Base-by-base conservation (phyloP, 2,888 invertebrate genomes). In the Nephrocerus scutellatus region DNA sequence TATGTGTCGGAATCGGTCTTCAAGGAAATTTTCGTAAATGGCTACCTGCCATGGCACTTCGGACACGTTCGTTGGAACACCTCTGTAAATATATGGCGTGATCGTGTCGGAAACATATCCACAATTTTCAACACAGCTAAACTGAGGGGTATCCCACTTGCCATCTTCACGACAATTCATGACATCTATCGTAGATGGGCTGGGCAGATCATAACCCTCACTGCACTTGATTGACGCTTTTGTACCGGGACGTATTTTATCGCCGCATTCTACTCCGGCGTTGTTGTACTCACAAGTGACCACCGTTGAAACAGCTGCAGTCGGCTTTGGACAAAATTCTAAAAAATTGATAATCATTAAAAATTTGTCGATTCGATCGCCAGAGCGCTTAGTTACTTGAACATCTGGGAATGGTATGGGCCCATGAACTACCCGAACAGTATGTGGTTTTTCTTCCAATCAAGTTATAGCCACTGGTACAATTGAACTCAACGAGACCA, bases 1-100 rank as follows among this genome's bases (percentile, higher is more conserved):
- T 3, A 42, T 44, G 6, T 51, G 51, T 3, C 19, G 26, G 10
- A 39, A 51, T 9, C 2, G 7, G 4, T 9, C 32, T 3, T 13
- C 15, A 10, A 36, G 29, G 1, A 30, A 15, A 1, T 39, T 36
- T 2, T 43, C 30, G 41, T 52, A 55, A 21, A 60, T 51, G 5
- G 50, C 52, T 5, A 49, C 53, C 37, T 59, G 52, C 59, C 59
- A 59, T 15, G 59, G 58, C 4, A 56, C 51, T n/a, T 37, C 14
- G 5, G 51, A 53, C 10, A 46, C 25, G 26, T 49, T 48, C 0
- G 44, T 46, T 5, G 8, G n/a, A 5, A 39, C 30, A 2, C 53
- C 55, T 10, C 44, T 29, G 3, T 31, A 39, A 3, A 48, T 28
- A 36, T 53, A 50, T 8, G 47, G 18, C n/a, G 36, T 41, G 5